These are phyloP conservation scores for Varecia variegata DNA, from an alignment of 2,797 vertebrate species.

Conservation along the genomic window DNA sequence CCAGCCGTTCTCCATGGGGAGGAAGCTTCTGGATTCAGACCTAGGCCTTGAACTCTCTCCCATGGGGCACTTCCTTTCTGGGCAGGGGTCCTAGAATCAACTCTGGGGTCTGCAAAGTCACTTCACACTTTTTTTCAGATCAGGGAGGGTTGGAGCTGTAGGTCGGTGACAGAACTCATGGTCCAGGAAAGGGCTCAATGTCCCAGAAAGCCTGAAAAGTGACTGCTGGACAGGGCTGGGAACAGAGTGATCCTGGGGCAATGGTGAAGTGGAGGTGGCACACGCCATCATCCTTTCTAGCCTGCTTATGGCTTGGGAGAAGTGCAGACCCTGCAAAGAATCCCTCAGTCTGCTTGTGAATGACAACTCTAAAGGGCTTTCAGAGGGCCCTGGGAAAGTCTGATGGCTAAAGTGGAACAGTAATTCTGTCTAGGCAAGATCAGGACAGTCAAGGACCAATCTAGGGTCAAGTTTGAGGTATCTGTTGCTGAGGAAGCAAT, in stretches of 20 bases:
- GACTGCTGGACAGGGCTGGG: background rate
- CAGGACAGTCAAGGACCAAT: background rate
- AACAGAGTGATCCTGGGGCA: background rate
- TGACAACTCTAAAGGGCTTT: background rate
- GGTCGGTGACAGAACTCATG: background rate
- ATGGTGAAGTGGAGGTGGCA: background rate
- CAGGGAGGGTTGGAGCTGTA: background rate
- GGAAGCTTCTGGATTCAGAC: constrained; percentile 6
- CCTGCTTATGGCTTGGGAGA: background rate
- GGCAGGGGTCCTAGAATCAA: background rate
- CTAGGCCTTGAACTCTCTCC: background rate
- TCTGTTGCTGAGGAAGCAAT: background rate
- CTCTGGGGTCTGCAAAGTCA: background rate
- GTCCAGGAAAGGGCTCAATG: background rate
- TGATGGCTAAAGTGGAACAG: background rate
- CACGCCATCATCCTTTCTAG: background rate
- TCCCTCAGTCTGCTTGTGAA: background rate
- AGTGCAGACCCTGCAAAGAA: background rate
- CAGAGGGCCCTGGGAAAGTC: background rate
- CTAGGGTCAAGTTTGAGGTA: background rate
- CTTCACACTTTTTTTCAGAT: background rate
- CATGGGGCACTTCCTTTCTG: background rate
- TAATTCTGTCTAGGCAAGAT: background rate
- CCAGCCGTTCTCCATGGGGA: background rate
- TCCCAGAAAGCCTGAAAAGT: background rate